These are phyloP conservation scores for Sebastes paucispinis DNA, from an alignment of 2,797 vertebrate species.

Conservation along the genomic window DNA sequence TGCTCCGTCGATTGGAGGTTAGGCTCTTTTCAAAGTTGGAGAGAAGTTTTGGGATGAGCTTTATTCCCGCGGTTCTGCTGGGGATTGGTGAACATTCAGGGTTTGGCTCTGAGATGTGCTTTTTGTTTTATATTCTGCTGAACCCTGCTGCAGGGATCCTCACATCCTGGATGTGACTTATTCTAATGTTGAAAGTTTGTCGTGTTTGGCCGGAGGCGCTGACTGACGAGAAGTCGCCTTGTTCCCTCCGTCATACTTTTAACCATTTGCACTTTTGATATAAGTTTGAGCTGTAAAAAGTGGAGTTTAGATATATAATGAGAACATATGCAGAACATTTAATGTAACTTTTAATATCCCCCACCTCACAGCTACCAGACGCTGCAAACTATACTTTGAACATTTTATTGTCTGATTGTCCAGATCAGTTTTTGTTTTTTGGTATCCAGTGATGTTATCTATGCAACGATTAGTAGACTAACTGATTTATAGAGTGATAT, in stretches of 20 bases:
- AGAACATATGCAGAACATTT: background rate
- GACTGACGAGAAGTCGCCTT: background rate
- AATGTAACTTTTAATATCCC: background rate
- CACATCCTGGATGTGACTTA: background rate
- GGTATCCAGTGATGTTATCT: background rate
- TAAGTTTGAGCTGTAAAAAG: background rate
- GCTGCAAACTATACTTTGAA: background rate
- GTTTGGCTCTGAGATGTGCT: background rate
- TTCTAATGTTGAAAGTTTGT: conserved; percentile 14
- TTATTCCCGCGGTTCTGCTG: background rate
- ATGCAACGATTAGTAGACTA: too few species aligned
- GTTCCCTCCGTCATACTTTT: background rate
- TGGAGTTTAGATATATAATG: background rate
- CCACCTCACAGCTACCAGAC: background rate
- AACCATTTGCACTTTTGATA: background rate
- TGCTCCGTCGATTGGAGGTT: conserved; percentile 15
- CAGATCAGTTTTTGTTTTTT: background rate
- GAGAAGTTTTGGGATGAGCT: conserved; percentile 15
- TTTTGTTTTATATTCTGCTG: conserved; percentile 19
- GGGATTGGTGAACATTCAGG: background rate
- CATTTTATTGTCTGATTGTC: background rate
- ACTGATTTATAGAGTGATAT: too few species aligned
- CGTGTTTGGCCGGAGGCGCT: conserved; percentile 18
- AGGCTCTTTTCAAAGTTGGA: conserved; percentile 8
- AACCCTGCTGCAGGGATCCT: background rate